A percentile compares a stretch with the other conserved stretches of the same genome.
Conservation (phyloP, 2,113 vertebrate species). For the Tenrec ecaudatus region DNA sequence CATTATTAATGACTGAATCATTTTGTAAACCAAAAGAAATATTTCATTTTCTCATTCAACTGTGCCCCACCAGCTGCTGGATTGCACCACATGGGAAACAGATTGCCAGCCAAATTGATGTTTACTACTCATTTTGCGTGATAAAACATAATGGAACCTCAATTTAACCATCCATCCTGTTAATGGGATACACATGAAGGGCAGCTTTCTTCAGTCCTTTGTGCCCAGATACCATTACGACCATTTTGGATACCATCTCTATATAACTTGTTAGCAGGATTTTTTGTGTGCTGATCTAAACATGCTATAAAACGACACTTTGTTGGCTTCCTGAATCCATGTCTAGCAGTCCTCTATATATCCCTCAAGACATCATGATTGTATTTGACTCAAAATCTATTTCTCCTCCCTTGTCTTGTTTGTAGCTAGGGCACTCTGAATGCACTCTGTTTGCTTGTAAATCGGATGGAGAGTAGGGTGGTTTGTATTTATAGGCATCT, state of each 20-base stretch:
- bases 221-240: neutral
- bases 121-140: neutral
- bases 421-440: neutral
- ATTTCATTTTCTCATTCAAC: conserved; percentile 54
- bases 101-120: neutral
- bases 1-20: conserved; percentile 26
- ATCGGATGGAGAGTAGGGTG: neutral
- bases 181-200: neutral
- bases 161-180: neutral
- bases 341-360: neutral
- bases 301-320: no score
- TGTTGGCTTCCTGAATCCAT: neutral
- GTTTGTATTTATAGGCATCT: neutral
- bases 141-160: neutral
- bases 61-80: neutral
- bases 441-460: neutral
- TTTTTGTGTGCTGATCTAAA: neutral
- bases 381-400: neutral
- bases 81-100: neutral
- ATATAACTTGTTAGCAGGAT: neutral
- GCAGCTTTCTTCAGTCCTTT: accelerated
- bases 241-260: neutral
- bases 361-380: neutral
- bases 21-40: conserved; percentile 19
- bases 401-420: neutral